Base-by-base conservation (phyloP, 2,113 vertebrate species). In the Ctenodactylus gundi region DNA sequence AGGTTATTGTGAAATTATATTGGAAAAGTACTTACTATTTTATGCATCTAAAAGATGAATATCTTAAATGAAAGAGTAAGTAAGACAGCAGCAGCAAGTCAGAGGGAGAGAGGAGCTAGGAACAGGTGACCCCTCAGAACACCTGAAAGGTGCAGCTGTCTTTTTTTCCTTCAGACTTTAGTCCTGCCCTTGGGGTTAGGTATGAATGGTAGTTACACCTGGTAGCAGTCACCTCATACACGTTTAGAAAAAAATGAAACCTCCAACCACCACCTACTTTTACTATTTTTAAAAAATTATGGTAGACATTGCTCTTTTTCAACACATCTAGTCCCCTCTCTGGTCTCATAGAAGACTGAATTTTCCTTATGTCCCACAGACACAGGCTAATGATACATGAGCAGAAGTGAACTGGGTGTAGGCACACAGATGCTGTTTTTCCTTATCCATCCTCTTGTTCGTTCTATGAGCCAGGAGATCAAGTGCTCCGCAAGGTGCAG, bases 401-500 rank as follows among this genome's bases (percentile, higher is more conserved):
- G 20, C 72, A 58, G 70, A 44, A 34, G 11, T 75, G 64, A 86
- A 34, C 0, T 49, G 29, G 53, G 58, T 39, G 1, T 46, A 83
- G 53, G 36, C 18, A n/a, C 18, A 1, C 27, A 23, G 20, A 7
- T 7, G 31, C 2, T 29, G 15, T 25, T 23, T 29, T 82, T 36
- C 34, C 0, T 49, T 85, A n/a, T 90, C 8, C 18, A 21, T 11
- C 12, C 12, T 46, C n/a, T 46, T 31, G 4, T 67, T 55, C 29
- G n/a, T 82, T 80, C 41, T 55, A 3, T 0, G 18, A 88, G 15
- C 39, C 57, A 67, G 64, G 64, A 62, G n/a, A 73, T 34, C 23
- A 5, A 3, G 6, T 67, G 14, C 12, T 86, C 39, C 27, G 23
- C 36, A 29, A 1, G 7, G 18, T 1, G 7, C 0, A 8, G 2